Conservation (phyloP, 2,888 invertebrate species). For the Cataglyphis albicans region DNA sequence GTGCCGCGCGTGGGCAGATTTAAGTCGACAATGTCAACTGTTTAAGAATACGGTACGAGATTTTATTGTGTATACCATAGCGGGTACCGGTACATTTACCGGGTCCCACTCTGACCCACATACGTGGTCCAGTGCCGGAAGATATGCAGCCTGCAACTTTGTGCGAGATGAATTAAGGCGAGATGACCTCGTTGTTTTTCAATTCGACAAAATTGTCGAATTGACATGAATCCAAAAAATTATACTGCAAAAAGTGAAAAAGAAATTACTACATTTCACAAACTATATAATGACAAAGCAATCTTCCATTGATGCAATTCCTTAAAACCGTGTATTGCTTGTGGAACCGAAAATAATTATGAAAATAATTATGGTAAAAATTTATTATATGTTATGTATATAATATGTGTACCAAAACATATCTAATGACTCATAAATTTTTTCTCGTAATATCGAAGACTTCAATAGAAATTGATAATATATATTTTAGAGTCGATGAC, state of each 20-base stretch:
- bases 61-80: constrained; percentile 39
- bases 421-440: not conserved
- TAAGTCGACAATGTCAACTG: constrained; percentile 65
- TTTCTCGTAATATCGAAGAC: not conserved
- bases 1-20: constrained; percentile 63
- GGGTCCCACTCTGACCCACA: constrained; percentile 57
- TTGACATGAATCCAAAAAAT: not conserved
- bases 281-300: not conserved
- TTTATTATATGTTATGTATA: not conserved
- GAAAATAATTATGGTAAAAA: not conserved
- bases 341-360: not conserved
- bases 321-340: not conserved
- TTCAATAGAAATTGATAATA: not conserved
- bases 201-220: not conserved
- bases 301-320: not conserved
- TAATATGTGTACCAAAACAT: not conserved
- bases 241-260: not conserved
- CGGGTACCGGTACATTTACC: constrained; percentile 59
- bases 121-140: constrained; percentile 27
- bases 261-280: not conserved
- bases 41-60: constrained; percentile 60
- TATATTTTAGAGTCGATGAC: not conserved
- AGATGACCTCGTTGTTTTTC: not conserved
- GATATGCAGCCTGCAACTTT: constrained; percentile 36
- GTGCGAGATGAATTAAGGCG: constrained; percentile 9